Base-by-base conservation (phyloP, 2,797 vertebrate species). In the Odontamblyopus lacepedii region DNA sequence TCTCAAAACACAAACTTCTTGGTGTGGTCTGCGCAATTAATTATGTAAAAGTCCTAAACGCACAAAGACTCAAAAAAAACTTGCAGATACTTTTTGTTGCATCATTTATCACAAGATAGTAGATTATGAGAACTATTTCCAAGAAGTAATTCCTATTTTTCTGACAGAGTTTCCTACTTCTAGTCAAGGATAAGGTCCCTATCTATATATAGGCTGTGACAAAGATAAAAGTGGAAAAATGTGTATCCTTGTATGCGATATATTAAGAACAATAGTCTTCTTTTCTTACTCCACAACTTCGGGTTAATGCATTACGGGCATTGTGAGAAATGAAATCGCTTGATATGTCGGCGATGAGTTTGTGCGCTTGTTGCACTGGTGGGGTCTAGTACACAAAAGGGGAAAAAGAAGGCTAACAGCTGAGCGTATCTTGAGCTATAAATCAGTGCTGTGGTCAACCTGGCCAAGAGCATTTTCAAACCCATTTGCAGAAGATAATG, bases 401-500 rank as follows among this genome's bases (percentile, higher is more conserved):
- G 7, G 35, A 9, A 72, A 61, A 63, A 63, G 35, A 67, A 79
- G 74, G 76, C 79, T 71, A 88, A 87, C 76, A 62, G 75, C 86
- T 88, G 77, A 81, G 83, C 12, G 63, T 75, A 84, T 93, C 90
- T 87, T 77, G 68, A 83, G 85, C 89, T 84, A 94, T 93, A 93
- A 92, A 93, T 94, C 93, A 93, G 90, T 66, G 80, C 90, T 86
- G 86, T 91, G 91, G 88, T 91, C 92, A 90, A 91, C 89, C 83
- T 92, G 88, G 90, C 93, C 90, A 86, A 89, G 82, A 93, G 91
- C 91, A 82, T 92, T 94, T 94, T 91, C 86, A 91, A 90, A 92
- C 83, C 91, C 90, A 93, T 94, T 94, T 93, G 91, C 90, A 86
- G 84, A 86, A 91, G 91, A 93, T 94, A 93, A 94, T 93, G 91